Conservation (phyloP, 2,113 vertebrate genomes). For the Chionis minor region DNA sequence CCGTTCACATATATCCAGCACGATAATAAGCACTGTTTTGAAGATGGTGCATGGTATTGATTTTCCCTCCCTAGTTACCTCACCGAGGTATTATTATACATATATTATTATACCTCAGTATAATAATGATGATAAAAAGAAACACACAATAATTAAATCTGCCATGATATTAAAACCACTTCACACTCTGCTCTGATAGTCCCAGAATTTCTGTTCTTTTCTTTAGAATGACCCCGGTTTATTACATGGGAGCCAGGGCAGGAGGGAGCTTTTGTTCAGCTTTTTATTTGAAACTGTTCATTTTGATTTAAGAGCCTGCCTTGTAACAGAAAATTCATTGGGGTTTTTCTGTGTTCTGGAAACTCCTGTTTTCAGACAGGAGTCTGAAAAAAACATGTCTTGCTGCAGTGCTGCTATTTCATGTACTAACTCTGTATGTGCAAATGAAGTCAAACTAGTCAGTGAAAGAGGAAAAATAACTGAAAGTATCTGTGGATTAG, state of each 20-base stretch:
- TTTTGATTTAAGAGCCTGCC: slow-evolving; percentile 4
- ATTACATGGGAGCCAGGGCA: background rate
- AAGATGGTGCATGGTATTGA: background rate
- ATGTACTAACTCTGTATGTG: background rate
- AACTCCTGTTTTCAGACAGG: background rate
- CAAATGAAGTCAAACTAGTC: background rate
- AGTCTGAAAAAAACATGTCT: background rate
- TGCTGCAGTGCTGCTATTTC: background rate
- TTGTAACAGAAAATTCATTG: background rate
- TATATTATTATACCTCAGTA: too few species aligned
- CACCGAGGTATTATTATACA: background rate
- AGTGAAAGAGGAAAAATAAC: background rate
- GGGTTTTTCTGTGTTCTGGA: background rate
- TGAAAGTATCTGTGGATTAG: background rate
- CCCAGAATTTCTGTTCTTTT: background rate
- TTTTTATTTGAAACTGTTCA: background rate
- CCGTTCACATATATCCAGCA: background rate
- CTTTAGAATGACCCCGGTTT: background rate
- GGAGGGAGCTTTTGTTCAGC: background rate
- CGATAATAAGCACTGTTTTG: background rate
- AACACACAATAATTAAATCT: background rate
- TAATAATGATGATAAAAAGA: background rate
- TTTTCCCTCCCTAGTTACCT: background rate
- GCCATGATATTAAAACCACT: background rate
- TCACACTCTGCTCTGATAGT: background rate